Percentiles rank a stretch among this genome's conserved stretches.
Conservation (phyloP, 2,113 vertebrate species). For the Cheirogaleus medius region DNA sequence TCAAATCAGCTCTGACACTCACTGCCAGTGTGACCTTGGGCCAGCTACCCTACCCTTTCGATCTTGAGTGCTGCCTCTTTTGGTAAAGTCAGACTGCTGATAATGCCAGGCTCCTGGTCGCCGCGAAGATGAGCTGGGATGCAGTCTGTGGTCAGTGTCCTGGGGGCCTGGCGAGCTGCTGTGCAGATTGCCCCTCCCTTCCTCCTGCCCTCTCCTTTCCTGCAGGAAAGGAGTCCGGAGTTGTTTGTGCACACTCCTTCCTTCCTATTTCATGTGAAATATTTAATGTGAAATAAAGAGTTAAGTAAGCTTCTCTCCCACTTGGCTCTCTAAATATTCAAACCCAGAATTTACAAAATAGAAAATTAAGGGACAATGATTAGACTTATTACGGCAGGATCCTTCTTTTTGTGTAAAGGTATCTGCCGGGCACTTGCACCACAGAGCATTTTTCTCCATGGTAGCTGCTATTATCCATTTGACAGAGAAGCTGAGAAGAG, state of each 20-base stretch:
- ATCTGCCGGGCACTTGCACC: neutral
- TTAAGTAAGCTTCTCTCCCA: neutral
- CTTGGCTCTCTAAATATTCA: neutral
- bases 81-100: neutral
- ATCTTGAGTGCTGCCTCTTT: neutral
- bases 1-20: neutral
- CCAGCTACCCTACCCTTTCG: neutral
- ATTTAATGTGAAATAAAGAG: neutral
- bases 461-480: neutral
- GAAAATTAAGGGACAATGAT: neutral
- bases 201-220: neutral
- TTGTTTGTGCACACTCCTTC: neutral
- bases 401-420: neutral
- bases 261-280: neutral
- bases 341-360: constrained; percentile 18
- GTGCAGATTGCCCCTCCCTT: rapidly evolving
- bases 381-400: neutral
- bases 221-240: neutral
- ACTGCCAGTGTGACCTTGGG: neutral
- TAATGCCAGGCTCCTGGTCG: neutral
- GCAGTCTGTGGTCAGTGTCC: neutral
- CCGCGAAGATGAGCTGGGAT: neutral
- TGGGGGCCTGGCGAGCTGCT: neutral
- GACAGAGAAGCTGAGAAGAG: neutral
- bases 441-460: neutral